phyloP scores from a whole-genome alignment of 2,797 vertebrate genomes.

The Carcharodon carcharias region DNA sequence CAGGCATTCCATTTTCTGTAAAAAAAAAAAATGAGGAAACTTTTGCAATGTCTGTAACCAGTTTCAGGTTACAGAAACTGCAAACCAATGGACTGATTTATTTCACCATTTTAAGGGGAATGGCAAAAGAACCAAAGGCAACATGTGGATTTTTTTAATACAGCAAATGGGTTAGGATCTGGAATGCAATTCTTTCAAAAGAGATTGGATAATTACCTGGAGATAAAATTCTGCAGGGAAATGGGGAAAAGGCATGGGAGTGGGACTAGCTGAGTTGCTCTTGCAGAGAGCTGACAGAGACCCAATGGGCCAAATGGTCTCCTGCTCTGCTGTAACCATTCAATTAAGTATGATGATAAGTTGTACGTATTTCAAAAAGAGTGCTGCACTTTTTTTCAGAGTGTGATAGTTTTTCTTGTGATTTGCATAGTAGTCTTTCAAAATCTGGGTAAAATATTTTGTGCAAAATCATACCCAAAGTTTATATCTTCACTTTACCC shows the following conservation, averaged over 20 bases:
- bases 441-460: not conserved
- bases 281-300: not conserved
- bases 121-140: not conserved
- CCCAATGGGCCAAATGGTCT: not conserved
- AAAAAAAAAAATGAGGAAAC: not conserved
- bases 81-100: not conserved
- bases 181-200: not conserved
- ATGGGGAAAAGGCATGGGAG: not conserved
- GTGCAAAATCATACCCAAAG: too few relatives aligned
- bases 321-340: not conserved
- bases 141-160: not conserved
- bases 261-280: not conserved
- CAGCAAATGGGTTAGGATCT: not conserved
- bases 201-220: not conserved
- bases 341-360: not conserved
- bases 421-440: not conserved
- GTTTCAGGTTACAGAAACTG: not conserved
- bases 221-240: not conserved
- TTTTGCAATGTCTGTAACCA: not conserved
- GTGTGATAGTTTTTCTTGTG: not conserved
- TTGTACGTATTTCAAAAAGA: not conserved
- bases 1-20: not conserved
- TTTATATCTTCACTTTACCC: too few relatives aligned
- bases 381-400: not conserved
- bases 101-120: not conserved